phyloP scores from a whole-genome alignment of 2,888 invertebrate genomes.

The Apamea crenata region DNA sequence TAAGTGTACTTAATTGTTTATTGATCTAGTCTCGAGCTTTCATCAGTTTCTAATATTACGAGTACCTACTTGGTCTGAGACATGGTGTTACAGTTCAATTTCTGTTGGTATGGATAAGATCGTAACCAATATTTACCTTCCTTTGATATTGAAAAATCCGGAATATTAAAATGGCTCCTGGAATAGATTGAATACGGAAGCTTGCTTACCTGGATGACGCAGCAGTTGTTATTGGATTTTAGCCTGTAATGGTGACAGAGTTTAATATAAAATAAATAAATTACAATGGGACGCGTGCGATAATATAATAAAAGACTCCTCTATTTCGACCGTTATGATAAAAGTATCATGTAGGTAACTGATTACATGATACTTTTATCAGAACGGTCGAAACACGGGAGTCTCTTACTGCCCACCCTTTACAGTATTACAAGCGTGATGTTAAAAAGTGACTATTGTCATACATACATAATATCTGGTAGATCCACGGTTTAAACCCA shows the following conservation, averaged over 20 bases:
- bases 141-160: background rate
- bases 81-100: background rate
- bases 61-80: background rate
- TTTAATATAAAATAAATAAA: background rate
- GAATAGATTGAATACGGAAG: background rate
- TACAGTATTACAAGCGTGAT: background rate
- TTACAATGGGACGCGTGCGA: no score
- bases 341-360: background rate
- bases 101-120: background rate
- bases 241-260: background rate
- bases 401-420: background rate
- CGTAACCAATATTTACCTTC: background rate
- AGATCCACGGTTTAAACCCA: no score
- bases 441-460: background rate
- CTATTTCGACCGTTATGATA: background rate
- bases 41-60: background rate
- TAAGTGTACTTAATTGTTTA: conserved; percentile 10
- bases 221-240: background rate
- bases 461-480: background rate
- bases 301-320: no score
- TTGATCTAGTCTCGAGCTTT: conserved; percentile 11
- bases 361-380: background rate
- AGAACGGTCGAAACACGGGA: no score
- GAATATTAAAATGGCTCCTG: background rate
- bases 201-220: background rate